These are phyloP conservation scores for Zygogramma bicolorata DNA, from an alignment of 2,888 invertebrate genomes.

Conservation along the genomic window DNA sequence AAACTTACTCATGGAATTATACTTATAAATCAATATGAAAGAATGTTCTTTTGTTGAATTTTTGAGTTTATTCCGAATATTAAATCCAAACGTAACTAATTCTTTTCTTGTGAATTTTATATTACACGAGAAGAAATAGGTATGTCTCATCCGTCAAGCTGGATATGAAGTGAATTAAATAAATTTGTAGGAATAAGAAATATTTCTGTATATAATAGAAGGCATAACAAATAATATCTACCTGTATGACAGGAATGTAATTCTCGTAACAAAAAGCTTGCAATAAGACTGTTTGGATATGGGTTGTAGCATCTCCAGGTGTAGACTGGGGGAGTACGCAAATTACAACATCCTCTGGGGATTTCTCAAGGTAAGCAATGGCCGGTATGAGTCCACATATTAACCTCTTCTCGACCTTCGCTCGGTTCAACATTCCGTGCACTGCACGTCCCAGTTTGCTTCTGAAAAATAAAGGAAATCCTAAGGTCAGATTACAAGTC, in stretches of 20 bases:
- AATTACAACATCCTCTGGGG: slow-evolving; percentile 74
- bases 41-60: no score
- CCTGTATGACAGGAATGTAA: slow-evolving; percentile 81
- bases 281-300: slow-evolving; percentile 82
- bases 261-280: slow-evolving; percentile 86
- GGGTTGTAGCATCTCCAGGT: slow-evolving; percentile 80
- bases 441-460: slow-evolving; percentile 70
- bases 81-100: no score
- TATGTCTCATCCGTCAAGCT: no score
- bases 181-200: no score
- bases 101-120: no score
- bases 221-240: slow-evolving; percentile 62
- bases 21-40: no score
- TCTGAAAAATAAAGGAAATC: slow-evolving; percentile 58
- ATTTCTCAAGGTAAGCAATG: slow-evolving; percentile 72
- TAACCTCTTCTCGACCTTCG: slow-evolving; percentile 71
- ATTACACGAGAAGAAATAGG: no score
- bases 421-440: slow-evolving; percentile 70
- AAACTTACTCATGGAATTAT: no score
- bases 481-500: slow-evolving; percentile 32
- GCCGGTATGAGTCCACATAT: slow-evolving; percentile 76
- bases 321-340: slow-evolving; percentile 78
- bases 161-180: no score
- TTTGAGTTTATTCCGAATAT: no score
- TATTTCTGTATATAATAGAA: no score